phyloP scores from a whole-genome alignment of 2,797 vertebrate species.

The Semaprochilodus insignis region DNA sequence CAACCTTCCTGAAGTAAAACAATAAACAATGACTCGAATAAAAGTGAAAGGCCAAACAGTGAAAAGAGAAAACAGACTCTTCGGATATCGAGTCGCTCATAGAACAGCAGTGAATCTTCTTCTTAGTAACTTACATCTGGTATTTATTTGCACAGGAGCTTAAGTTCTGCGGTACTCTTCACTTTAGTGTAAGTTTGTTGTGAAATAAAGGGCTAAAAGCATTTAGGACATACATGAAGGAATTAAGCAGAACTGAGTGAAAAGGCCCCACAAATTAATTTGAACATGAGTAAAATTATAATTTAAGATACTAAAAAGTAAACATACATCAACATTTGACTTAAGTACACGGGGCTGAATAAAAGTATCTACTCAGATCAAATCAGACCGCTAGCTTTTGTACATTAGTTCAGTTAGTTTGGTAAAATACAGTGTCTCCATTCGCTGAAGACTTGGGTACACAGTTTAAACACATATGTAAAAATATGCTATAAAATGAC shows the following conservation, averaged over 20 bases:
- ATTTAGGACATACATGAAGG: neutral
- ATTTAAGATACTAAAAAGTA: neutral
- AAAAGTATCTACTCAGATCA: neutral
- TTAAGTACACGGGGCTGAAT: neutral
- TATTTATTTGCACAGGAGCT: neutral
- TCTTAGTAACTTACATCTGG: no score
- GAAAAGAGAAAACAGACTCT: no score
- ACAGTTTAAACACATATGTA: neutral
- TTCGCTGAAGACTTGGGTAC: neutral
- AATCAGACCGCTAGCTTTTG: neutral
- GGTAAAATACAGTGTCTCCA: neutral
- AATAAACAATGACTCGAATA: no score
- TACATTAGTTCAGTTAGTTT: neutral
- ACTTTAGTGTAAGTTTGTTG: no score
- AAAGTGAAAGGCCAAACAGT: no score
- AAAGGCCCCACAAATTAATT: no score
- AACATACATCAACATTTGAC: neutral
- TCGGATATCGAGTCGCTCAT: no score
- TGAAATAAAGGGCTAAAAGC: neutral
- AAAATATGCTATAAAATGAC: neutral
- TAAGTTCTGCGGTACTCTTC: neutral
- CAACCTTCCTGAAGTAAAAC: no score
- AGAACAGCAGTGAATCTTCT: no score
- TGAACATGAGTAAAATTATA: neutral
- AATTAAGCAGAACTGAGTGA: neutral